Base-by-base conservation (phyloP, 1,140 invertebrate species). In the Pseudoatta argentina region DNA sequence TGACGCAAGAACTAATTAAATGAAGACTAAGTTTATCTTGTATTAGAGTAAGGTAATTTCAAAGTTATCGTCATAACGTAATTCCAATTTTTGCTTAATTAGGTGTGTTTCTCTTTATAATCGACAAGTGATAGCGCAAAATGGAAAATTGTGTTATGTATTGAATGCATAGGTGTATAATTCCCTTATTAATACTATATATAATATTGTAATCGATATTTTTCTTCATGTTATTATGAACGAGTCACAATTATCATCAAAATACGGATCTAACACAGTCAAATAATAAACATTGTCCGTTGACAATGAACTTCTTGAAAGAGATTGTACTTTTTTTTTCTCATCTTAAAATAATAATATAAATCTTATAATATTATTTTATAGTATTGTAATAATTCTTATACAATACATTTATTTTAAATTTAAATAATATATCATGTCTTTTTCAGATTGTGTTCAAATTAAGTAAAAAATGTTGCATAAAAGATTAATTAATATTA, bases 61-160 rank as follows among this genome's bases (percentile, higher is more conserved):
- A 24, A 24, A 24, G 24, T 67, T 69, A 51, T 69, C 18, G 4
- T 18, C 10, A 12, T 64, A 30, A 30, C 7, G n/a, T 44, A 66
- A 39, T 66, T 66, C 10, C 18, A 39, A 24, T 69, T 69, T 69
- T 69, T 69, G 66, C 66, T 18, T 51, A 69, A 69, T 69, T 27
- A 69, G n/a, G 5, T 66, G 12, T 39, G 12, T 21, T 44, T 39
- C 34, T 67, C 4, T 44, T 67, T 44, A 44, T 39, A 39, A 39
- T 67, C 5, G 10, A 67, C 12, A 67, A 67, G n/a, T 6, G 24
- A 63, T 1, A 16, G 1, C 14, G n/a, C 18, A 18, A 14, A 64
- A 18, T 2, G 3, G 10, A 21, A 44, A 67, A 44, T n/a, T 66
- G 18, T 44, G 10, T 67, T 34, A 14, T 16, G 12, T 44, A 67